These are phyloP conservation scores for Polyploca ridens DNA, from an alignment of 2,888 invertebrate species.

Conservation along the genomic window DNA sequence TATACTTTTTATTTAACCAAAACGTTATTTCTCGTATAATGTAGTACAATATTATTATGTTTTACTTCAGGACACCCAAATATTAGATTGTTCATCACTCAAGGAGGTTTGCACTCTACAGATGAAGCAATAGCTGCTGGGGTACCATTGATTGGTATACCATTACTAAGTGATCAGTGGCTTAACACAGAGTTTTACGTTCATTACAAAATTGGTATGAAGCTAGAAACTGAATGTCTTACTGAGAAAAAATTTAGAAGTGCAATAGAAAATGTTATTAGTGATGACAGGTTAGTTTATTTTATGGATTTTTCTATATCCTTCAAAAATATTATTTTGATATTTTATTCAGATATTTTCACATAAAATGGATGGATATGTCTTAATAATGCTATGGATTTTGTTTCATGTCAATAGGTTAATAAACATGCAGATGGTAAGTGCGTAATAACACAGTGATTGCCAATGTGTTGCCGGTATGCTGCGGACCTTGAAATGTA, in stretches of 20 bases:
- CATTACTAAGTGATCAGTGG: slow-evolving; percentile 60
- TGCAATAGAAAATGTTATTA: no score
- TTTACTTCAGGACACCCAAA: slow-evolving; percentile 41
- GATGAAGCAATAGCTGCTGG: slow-evolving; percentile 55
- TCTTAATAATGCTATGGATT: no score
- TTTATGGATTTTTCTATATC: background rate
- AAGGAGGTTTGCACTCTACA: slow-evolving; percentile 65
- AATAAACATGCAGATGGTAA: no score
- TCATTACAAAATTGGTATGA: slow-evolving; percentile 44
- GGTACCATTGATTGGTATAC: slow-evolving; percentile 57
- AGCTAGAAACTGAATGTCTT: slow-evolving; percentile 40
- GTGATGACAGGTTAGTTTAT: slow-evolving; percentile 31
- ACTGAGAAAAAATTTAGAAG: slow-evolving; percentile 37
- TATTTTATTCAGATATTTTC: no score
- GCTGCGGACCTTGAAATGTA: no score
- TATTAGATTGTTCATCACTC: slow-evolving; percentile 64
- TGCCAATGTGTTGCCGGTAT: no score
- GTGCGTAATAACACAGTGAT: no score
- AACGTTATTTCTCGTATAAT: no score
- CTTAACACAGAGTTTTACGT: slow-evolving; percentile 38
- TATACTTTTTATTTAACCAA: slow-evolving; percentile 35
- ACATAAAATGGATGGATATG: no score
- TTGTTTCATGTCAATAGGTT: no score
- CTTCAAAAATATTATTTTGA: no score
- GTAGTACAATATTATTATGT: no score